Conservation (phyloP, 2,888 invertebrate genomes). For the Cyclophora punctaria region DNA sequence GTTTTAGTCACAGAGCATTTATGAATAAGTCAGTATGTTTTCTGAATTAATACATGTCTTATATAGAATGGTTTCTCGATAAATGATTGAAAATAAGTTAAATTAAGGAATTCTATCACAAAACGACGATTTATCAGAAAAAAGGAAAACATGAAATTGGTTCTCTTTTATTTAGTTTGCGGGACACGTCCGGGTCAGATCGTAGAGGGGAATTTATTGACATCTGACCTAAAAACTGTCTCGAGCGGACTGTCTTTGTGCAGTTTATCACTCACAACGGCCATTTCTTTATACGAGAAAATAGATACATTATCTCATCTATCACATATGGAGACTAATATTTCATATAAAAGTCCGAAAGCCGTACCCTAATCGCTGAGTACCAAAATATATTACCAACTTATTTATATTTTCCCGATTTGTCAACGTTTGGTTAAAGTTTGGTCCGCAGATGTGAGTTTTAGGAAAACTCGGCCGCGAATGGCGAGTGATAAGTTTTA, state of each 20-base stretch:
- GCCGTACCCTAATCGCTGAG: slow-evolving; percentile 3
- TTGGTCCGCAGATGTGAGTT: slow-evolving; percentile 31
- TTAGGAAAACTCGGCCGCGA: slow-evolving; percentile 35
- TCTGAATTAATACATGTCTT: too few species aligned
- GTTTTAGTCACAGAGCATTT: too few species aligned
- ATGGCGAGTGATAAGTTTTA: slow-evolving; percentile 44
- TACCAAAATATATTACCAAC: slow-evolving; percentile 15
- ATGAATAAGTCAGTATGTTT: too few species aligned
- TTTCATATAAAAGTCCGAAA: not conserved
- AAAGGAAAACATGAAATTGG: not conserved
- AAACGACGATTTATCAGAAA: not conserved
- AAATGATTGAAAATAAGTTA: too few species aligned
- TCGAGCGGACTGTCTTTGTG: too few species aligned
- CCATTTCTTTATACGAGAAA: too few species aligned
- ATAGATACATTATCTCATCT: too few species aligned
- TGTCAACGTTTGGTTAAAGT: slow-evolving; percentile 24
- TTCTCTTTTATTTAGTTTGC: slow-evolving; percentile 24
- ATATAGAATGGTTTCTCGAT: too few species aligned
- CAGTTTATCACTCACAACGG: too few species aligned
- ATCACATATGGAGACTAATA: too few species aligned
- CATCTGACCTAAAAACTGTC: slow-evolving; percentile 25
- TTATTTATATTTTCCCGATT: slow-evolving; percentile 21
- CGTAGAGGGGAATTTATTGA: slow-evolving; percentile 32
- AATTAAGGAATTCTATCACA: not conserved
- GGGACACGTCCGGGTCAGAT: slow-evolving; percentile 24